A percentile compares a stretch with the other conserved stretches of the same genome.
phyloP scores from a whole-genome alignment of 2,797 vertebrate genomes.

The Pseudochaenichthys georgianus region DNA sequence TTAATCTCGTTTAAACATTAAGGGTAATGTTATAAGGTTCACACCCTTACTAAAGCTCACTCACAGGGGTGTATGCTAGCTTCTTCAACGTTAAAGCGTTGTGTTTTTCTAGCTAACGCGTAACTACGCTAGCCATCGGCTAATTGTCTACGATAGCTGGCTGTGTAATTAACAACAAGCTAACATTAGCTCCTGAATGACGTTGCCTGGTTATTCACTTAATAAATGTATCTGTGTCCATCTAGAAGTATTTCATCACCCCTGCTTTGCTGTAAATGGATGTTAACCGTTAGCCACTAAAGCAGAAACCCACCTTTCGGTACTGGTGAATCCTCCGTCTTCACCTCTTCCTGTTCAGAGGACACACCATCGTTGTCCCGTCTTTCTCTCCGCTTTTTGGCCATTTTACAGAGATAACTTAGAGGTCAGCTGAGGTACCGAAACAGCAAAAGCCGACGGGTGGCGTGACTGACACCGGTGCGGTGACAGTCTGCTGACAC shows the following conservation, averaged over 20 bases:
- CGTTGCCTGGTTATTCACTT: neutral
- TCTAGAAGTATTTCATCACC: neutral
- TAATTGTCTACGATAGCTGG: constrained; percentile 3
- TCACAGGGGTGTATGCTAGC: neutral
- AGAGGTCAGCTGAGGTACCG: neutral
- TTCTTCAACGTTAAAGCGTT: neutral
- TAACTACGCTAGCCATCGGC: constrained; percentile 5
- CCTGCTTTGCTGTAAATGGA: neutral
- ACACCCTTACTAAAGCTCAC: accelerated
- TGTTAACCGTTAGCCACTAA: constrained; percentile 18
- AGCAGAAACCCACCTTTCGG: constrained; percentile 72
- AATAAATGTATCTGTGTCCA: neutral
- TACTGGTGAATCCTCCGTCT: constrained; percentile 50
- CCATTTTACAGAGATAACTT: constrained; percentile 65
- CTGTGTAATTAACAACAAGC: neutral
- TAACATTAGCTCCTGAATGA: neutral
- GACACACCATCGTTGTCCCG: constrained; percentile 67
- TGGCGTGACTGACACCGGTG: constrained; percentile 48
- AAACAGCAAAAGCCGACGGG: neutral
- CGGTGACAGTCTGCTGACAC: constrained; percentile 52
- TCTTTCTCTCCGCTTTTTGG: constrained; percentile 82
- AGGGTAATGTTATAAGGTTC: neutral
- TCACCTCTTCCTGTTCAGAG: constrained; percentile 62
- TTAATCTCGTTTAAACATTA: neutral
- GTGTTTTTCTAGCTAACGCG: neutral